Evolutionary conservation across 1,140 invertebrate species (phyloP).

Genomic region (Catajapyx aquilonaris): DNA sequence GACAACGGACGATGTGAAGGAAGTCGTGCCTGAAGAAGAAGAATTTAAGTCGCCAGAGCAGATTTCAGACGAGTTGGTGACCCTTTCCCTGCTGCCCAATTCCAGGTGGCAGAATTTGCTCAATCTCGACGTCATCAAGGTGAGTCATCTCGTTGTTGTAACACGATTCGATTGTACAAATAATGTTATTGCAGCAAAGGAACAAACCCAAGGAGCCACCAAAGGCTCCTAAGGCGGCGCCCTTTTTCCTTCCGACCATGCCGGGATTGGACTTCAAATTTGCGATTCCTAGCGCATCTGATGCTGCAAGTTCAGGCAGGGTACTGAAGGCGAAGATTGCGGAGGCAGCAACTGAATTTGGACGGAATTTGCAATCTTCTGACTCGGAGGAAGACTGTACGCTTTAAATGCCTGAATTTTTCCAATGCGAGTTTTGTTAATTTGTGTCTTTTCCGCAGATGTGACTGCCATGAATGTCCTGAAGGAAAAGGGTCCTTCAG

Average conservation of each 20-base stretch:
- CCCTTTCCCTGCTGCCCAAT: constrained; percentile 59
- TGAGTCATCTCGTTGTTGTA: constrained; percentile 17
- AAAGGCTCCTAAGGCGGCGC: constrained; percentile 62
- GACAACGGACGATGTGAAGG: constrained; percentile 24
- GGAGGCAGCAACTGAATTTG: neutral
- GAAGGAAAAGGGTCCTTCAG: constrained; percentile 61
- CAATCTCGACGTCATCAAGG: constrained; percentile 71
- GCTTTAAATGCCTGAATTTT: no score
- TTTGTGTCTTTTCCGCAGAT: no score
- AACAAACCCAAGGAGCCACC: constrained; percentile 77
- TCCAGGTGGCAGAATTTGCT: constrained; percentile 87
- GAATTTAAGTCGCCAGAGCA: constrained; percentile 59
- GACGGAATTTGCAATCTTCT: no score
- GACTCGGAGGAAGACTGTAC: no score
- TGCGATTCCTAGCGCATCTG: constrained; percentile 28
- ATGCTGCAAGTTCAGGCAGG: neutral
- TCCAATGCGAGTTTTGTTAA: no score
- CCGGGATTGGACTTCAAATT: constrained; percentile 64
- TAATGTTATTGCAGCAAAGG: constrained; percentile 23
- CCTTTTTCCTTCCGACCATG: constrained; percentile 87
- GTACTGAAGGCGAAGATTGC: neutral
- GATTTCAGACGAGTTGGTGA: constrained; percentile 58
- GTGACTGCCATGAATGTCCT: constrained; percentile 40
- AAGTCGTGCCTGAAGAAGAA: constrained; percentile 15
- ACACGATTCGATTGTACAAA: neutral